Evolutionary conservation across 2,888 invertebrate species (phyloP).

Genomic region (Agelastica alni): DNA sequence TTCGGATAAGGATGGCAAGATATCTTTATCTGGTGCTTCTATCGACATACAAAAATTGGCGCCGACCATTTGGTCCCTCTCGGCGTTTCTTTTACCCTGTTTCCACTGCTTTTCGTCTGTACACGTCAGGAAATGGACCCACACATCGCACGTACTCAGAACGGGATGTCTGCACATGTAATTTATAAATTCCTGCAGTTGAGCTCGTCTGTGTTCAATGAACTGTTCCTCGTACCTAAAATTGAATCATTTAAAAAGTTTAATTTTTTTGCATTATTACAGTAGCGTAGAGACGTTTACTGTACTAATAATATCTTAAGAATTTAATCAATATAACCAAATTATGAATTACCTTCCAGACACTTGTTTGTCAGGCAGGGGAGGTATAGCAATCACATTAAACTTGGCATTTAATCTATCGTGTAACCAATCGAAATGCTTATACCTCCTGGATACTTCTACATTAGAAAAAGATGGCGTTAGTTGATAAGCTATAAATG

Average conservation of each 20-base stretch:
- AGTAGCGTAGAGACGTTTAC: no score
- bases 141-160: conserved; percentile 86
- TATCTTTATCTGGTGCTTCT: conserved; percentile 79
- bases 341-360: conserved; percentile 15
- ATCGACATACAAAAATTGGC: conserved; percentile 90
- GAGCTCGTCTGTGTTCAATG: conserved; percentile 91
- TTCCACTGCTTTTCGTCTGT: conserved; percentile 99
- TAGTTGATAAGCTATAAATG: conserved; percentile 94
- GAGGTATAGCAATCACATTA: conserved; percentile 92
- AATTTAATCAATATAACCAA: no score
- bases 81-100: conserved; percentile 91
- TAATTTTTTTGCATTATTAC: neutral
- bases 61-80: conserved; percentile 89
- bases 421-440: conserved; percentile 99
- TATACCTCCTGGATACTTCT: conserved; percentile 92
- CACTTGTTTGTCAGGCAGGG: conserved; percentile 97
- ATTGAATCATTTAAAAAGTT: neutral
- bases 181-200: conserved; percentile 94
- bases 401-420: conserved; percentile 93
- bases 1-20: conserved; percentile 76
- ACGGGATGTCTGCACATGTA: conserved; percentile 97
- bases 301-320: no score
- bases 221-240: conserved; percentile 80
- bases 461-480: conserved; percentile 94
- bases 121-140: conserved; percentile 96